These are phyloP conservation scores for Dromius quadrimaculatus DNA, from an alignment of 2,888 invertebrate species.

Conservation along the genomic window DNA sequence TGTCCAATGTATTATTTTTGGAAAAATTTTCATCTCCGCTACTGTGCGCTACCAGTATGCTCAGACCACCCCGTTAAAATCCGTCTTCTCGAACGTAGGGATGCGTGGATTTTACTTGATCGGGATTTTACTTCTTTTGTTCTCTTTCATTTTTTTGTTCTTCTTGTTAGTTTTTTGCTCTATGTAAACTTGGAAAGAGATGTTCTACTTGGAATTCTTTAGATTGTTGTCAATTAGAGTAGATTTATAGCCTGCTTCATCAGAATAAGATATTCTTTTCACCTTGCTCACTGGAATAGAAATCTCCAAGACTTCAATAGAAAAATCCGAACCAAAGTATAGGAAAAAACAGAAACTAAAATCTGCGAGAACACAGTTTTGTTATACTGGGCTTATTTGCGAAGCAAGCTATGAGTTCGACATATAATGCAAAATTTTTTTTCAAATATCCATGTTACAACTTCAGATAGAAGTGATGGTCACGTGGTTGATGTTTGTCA, in stretches of 20 bases:
- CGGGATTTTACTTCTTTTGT: constrained; percentile 35
- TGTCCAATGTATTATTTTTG: not conserved
- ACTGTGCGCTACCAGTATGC: not conserved
- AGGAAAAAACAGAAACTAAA: not conserved
- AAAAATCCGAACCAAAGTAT: not conserved
- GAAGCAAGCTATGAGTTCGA: no score
- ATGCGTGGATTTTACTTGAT: constrained; percentile 38
- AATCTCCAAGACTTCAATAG: not conserved
- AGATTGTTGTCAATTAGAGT: constrained; percentile 35
- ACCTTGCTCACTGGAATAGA: constrained; percentile 29
- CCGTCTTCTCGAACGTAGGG: constrained; percentile 9
- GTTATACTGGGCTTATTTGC: no score
- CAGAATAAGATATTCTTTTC: constrained; percentile 21
- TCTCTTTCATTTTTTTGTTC: constrained; percentile 11
- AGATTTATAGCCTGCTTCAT: constrained; percentile 32
- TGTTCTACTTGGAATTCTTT: constrained; percentile 37
- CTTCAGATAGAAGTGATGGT: no score
- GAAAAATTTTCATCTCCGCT: not conserved
- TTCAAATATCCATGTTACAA: no score
- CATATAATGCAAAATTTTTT: no score
- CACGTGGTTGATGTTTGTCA: no score
- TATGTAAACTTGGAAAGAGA: constrained; percentile 35
- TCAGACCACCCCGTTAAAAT: constrained; percentile 7
- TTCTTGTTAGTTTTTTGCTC: constrained; percentile 32
- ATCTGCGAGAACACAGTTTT: no score